Evolutionary conservation across 2,797 vertebrate genomes (phyloP).

Genomic region (Helicolenus hilgendorfi): DNA sequence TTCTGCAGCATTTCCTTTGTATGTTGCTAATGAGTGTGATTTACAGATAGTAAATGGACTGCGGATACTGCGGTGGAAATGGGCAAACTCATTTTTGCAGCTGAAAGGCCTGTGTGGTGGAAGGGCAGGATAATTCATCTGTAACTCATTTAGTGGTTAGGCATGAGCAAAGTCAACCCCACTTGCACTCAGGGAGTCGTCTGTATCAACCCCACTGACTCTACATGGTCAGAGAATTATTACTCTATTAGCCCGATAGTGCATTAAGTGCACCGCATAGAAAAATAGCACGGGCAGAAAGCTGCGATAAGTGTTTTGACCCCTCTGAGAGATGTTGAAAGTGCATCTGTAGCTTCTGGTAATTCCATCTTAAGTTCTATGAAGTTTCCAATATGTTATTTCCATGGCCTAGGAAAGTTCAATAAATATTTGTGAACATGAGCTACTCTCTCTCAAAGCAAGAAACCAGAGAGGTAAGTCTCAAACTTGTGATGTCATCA

Average conservation of each 20-base stretch:
- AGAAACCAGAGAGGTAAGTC: no score
- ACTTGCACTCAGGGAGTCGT: not conserved
- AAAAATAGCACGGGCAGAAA: not conserved
- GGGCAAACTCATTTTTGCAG: constrained; percentile 19
- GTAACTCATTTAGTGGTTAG: constrained; percentile 58
- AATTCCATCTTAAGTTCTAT: not conserved
- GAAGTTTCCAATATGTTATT: no score
- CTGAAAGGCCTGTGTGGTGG: constrained; percentile 13
- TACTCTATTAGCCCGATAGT: not conserved
- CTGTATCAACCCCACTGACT: not conserved
- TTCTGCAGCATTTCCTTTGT: constrained; percentile 43
- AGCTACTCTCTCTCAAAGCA: no score
- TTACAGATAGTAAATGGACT: constrained; percentile 37
- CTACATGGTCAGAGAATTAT: not conserved
- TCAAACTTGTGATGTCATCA: no score
- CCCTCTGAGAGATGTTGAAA: not conserved
- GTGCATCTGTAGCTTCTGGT: constrained; percentile 9
- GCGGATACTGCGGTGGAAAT: constrained; percentile 66
- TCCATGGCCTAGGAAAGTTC: no score
- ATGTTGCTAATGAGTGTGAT: constrained; percentile 39
- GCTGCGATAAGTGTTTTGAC: not conserved
- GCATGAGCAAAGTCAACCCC: not conserved
- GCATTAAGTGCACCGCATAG: not conserved
- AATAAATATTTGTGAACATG: no score
- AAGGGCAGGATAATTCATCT: constrained; percentile 34